These are phyloP conservation scores for Halichoerus grypus DNA, from an alignment of 2,113 vertebrate genomes.

Conservation along the genomic window DNA sequence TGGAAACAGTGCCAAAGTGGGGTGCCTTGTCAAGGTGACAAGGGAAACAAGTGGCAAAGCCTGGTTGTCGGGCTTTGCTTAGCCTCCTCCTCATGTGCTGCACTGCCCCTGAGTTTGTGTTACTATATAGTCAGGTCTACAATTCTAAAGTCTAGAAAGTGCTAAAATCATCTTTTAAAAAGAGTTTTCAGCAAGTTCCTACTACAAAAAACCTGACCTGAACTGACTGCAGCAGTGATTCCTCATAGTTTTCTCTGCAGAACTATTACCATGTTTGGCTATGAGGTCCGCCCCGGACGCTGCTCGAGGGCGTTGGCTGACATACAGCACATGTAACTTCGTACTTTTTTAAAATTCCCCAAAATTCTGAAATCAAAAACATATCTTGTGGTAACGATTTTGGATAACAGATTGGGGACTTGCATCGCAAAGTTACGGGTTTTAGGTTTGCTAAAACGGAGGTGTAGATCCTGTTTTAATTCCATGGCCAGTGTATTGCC, in stretches of 20 bases:
- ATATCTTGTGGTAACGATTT: not conserved
- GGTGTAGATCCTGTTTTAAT: no score
- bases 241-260: not conserved
- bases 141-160: not conserved
- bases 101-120: not conserved
- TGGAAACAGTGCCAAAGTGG: not conserved
- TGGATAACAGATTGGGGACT: not conserved
- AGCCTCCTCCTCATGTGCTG: not conserved
- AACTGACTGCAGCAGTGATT: not conserved
- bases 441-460: not conserved
- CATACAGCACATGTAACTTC: not conserved
- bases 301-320: not conserved
- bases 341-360: not conserved
- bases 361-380: slow-evolving; percentile 19
- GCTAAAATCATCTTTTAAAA: not conserved
- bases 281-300: not conserved
- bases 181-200: not conserved
- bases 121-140: not conserved
- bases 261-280: not conserved
- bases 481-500: accelerated
- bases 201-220: not conserved
- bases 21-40: not conserved
- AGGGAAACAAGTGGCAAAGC: not conserved
- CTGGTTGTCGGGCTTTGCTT: not conserved
- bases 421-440: not conserved